Conservation (phyloP, 2,797 vertebrate genomes). For the Choloepus didactylus region DNA sequence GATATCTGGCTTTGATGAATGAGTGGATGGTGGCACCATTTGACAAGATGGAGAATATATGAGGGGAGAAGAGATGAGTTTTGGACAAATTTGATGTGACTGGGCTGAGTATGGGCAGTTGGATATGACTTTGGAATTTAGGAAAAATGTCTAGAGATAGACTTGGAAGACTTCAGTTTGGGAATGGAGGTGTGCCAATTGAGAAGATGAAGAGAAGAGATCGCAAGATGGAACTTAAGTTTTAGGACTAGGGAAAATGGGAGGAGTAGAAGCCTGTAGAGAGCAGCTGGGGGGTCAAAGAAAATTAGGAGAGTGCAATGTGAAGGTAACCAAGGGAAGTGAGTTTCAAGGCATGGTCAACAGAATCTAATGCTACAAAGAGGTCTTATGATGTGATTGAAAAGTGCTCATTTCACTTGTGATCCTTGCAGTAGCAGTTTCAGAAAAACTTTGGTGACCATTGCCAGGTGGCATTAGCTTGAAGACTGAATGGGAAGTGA, state of each 20-base stretch:
- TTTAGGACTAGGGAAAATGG: background rate
- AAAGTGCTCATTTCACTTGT: too few relatives aligned
- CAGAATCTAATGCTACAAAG: background rate
- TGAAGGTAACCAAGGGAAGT: background rate
- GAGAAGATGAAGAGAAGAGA: background rate
- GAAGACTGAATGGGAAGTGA: background rate
- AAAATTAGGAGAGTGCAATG: background rate
- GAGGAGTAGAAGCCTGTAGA: background rate
- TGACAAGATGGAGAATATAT: too few relatives aligned
- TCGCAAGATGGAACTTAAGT: background rate
- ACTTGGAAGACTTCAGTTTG: background rate
- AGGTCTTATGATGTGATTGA: background rate
- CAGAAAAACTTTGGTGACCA: fast-evolving
- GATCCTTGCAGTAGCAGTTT: background rate
- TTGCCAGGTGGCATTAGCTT: background rate
- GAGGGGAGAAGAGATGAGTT: background rate
- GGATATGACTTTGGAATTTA: background rate
- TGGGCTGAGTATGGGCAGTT: background rate
- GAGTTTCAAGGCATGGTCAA: background rate
- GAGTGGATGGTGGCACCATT: background rate
- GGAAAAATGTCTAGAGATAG: background rate
- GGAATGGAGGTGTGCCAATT: background rate
- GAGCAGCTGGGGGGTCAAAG: background rate
- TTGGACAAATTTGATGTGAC: background rate
- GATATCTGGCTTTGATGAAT: background rate